Evolutionary conservation across 2,797 vertebrate genomes (phyloP), one percentile per base, ranked within the genome.

Genomic region (Rhinophrynus dorsalis): DNA sequence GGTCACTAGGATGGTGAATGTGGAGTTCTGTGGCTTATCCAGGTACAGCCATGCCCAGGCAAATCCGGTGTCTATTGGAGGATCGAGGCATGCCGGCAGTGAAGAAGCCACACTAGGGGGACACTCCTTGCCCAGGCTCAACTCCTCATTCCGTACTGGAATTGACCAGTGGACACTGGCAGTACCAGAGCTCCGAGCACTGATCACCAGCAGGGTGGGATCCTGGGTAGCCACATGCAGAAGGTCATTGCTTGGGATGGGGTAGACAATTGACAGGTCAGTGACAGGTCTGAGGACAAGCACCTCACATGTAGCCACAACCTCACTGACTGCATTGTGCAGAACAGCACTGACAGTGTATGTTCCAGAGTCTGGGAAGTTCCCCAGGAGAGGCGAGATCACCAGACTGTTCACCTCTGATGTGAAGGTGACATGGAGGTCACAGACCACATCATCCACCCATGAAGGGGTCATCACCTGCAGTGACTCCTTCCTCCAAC

Each of bases 401-500:
- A 75, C 68, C 1, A 79, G 74, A n/a, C 76, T 69, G 18, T 69
- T 72, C 27, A 79, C 68, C 2, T 75, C 67, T 74, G 89, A 88
- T 1, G 77, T 58, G 12, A 89, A 92, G 27, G 86, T 75, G 67
- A 92, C 67, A 30, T 77, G 85, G 38, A 93, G 77, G 62, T 93
- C 81, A 64, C 92, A 93, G 47, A 90, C 75, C 26, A 87, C 78
- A n/a, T 77, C 79, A 5, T 93, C 92, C 24, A 89, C 77, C 92
- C 91, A 93, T 37, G 60, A 79, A 17, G 77, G 79, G 35, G 62
- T 73, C 1, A 79, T 75, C 2, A 81, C 35, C 0, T 59, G 32
- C 78, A 13, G 81, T 74, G 13, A 85, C 47, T 8, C 84, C 47
- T 89, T 86, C 52, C 82, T 74, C 91, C 92, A 92, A 60, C 87